Conservation (phyloP, 1,140 invertebrate genomes). For the Rhopalosiphum padi region DNA sequence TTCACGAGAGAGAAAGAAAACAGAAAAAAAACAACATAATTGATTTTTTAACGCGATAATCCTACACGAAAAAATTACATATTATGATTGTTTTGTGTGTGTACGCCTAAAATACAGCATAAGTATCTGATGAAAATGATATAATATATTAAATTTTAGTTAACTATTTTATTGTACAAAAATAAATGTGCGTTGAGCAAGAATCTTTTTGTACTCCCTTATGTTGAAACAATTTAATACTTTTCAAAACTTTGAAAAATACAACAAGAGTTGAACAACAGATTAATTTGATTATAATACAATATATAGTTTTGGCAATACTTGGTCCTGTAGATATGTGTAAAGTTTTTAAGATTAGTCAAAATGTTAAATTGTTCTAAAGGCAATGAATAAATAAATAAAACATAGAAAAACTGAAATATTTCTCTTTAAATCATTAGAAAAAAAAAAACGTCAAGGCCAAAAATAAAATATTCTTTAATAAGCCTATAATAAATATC, state of each 20-base stretch:
- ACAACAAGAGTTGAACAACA: conserved; percentile 1
- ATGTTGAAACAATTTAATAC: conserved; percentile 14
- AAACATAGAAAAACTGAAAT: conserved; percentile 50
- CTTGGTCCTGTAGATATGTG: conserved; percentile 28
- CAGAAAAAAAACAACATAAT: not conserved
- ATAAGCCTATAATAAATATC: conserved; percentile 51
- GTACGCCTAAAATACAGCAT: not conserved
- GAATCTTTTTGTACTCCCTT: not conserved
- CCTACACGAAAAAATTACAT: conserved; percentile 18
- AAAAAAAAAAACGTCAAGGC: conserved; percentile 16
- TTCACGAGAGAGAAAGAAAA: not conserved
- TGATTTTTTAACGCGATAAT: not conserved
- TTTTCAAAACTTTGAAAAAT: conserved; percentile 27
- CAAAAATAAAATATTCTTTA: conserved; percentile 40
- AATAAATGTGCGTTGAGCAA: conserved; percentile 50
- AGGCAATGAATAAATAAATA: conserved; percentile 49
- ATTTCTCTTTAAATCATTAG: conserved; percentile 36
- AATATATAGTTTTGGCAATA: not conserved
- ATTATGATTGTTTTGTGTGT: conserved; percentile 7
- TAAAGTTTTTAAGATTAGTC: conserved; percentile 38
- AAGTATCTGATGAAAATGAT: not conserved
- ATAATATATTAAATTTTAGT: conserved; percentile 12
- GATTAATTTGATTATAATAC: conserved; percentile 14
- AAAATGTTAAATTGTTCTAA: conserved; percentile 55
- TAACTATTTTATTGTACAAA: conserved; percentile 36